phyloP scores from a whole-genome alignment of 2,113 vertebrate species.

The Asarcornis scutulata region DNA sequence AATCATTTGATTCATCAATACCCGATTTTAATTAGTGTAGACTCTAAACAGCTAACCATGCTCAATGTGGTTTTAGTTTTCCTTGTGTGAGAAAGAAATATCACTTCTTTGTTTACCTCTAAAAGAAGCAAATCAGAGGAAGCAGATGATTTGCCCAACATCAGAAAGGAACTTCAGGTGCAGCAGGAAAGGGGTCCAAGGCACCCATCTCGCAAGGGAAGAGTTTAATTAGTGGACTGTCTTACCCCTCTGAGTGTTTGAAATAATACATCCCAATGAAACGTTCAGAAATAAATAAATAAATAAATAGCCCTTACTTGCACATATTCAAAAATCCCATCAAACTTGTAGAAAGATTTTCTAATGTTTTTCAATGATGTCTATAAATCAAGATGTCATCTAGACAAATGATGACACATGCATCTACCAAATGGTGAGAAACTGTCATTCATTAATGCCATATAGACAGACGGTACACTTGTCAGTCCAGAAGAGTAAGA shows the following conservation, averaged over 20 bases:
- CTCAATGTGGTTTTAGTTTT: not conserved
- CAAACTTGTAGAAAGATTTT: constrained; percentile 56
- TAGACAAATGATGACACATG: constrained; percentile 69
- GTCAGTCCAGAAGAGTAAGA: constrained; percentile 60
- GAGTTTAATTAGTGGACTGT: not conserved
- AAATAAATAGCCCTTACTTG: not conserved
- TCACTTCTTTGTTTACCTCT: not conserved
- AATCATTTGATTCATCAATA: not conserved
- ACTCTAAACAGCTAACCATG: not conserved
- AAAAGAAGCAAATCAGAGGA: not conserved
- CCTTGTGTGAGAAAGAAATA: not conserved
- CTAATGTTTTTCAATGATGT: constrained; percentile 63
- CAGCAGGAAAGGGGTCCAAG: not conserved
- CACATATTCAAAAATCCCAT: constrained; percentile 44
- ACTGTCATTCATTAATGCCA: constrained; percentile 66
- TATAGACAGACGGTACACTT: constrained; percentile 58
- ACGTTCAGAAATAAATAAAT: not conserved
- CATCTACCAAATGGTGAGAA: constrained; percentile 60
- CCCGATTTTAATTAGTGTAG: not conserved
- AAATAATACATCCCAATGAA: not conserved
- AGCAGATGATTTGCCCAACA: not conserved
- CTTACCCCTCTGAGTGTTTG: not conserved
- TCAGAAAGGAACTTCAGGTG: not conserved
- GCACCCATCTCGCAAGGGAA: not conserved
- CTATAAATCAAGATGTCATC: constrained; percentile 71